Evolutionary conservation across 2,888 invertebrate genomes (phyloP), one percentile per base, ranked within the genome.

Genomic region (Plemyria rubiginata): DNA sequence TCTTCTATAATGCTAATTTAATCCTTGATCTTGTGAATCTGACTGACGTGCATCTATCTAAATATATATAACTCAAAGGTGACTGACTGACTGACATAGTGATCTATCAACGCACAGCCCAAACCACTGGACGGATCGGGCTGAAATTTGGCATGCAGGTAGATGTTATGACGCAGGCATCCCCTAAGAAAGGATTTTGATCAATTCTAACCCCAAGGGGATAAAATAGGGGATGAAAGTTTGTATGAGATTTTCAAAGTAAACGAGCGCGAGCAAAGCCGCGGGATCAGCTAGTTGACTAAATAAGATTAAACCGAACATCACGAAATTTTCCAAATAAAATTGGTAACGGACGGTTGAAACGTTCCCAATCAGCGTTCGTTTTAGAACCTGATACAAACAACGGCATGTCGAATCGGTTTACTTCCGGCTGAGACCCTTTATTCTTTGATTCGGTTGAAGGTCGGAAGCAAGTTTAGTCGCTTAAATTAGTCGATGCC

Each of bases 371-470:
- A 55, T 60, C 64, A 60, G 45, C n/a, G 38, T 55, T 55, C 46
- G 13, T n/a, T 13, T 43, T 46, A 56, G 54, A 57, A 62, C 54
- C 54, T 51, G 58, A 65, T 54, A 54, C 36, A 60, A 62, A 63
- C 69, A 69, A 71, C 67, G 68, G 66, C 68, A 58, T 62, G 67
- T 55, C 66, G 54, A 55, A 67, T 67, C 57, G 50, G 36, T 46
- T 67, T 38, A 55, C 66, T 71, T 66, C 66, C 67, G 69, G 54
- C 52, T 49, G 5, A 52, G 57, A 56, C 55, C 70, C 62, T 65
- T 52, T n/a, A 48, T 62, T 58, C 41, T 38, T 32, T 36, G 15
- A 32, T 41, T 49, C 32, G 15, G 53, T 29, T 36, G 62, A 69
- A 69, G 68, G 67, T 67, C 66, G 45, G n/a, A 28, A 45, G 55